Percentiles rank a stretch among this genome's conserved stretches.
These are phyloP conservation scores for Ennomos quercinarius DNA, from an alignment of 2,888 invertebrate genomes.

Conservation along the genomic window DNA sequence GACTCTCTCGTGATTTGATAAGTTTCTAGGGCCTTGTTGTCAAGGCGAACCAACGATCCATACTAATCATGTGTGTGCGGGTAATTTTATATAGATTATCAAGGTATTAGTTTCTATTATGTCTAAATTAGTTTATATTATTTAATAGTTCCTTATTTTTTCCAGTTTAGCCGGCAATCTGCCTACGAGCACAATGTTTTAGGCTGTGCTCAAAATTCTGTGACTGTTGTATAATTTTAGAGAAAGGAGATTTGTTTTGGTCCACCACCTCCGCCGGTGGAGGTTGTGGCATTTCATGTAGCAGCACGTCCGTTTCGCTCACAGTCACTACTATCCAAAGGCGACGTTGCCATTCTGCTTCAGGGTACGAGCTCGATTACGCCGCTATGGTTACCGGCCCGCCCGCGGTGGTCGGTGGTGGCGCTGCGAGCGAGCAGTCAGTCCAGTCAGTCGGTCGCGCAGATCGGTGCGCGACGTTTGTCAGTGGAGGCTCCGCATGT, in stretches of 20 bases:
- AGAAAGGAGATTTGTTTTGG: conserved; percentile 85
- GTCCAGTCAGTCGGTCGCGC: conserved; percentile 83
- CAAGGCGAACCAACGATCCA: conserved; percentile 38
- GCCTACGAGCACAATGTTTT: conserved; percentile 46
- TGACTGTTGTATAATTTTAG: conserved; percentile 82
- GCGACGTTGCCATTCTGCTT: conserved; percentile 78
- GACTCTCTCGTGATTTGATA: conserved; percentile 38
- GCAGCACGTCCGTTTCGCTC: conserved; percentile 74
- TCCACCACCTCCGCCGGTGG: conserved; percentile 71
- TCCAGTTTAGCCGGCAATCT: conserved; percentile 57
- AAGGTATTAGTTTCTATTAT: too few relatives aligned
- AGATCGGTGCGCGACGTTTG: conserved; percentile 84
- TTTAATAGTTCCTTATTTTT: conserved; percentile 4
- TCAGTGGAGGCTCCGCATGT: conserved; percentile 72
- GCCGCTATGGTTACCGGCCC: conserved; percentile 48
- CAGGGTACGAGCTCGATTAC: conserved; percentile 65
- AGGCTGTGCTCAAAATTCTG: conserved; percentile 58
- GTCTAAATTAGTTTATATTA: too few relatives aligned
- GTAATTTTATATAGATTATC: neutral
- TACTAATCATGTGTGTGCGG: conserved; percentile 6
- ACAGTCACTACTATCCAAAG: conserved; percentile 68
- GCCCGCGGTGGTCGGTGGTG: conserved; percentile 54
- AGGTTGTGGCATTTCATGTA: conserved; percentile 80
- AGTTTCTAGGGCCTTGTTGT: conserved; percentile 42
- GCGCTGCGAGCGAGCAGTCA: conserved; percentile 56